Conservation (phyloP, 2,797 vertebrate genomes). For the Botia almorhae region DNA sequence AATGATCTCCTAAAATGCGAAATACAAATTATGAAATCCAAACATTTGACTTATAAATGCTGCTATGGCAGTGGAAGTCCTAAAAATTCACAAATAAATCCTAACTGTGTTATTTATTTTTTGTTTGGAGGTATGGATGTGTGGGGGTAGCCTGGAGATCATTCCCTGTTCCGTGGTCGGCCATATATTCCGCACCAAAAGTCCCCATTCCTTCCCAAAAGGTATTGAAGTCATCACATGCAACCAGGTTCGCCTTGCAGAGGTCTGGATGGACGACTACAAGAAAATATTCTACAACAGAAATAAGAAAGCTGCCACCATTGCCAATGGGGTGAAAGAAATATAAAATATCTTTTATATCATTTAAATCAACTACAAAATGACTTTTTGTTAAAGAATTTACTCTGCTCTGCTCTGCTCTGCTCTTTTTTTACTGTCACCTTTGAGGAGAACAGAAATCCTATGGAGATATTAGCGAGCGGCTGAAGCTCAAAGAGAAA, state of each 20-base stretch:
- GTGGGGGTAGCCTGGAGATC: slow-evolving; percentile 86
- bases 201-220: slow-evolving; percentile 83
- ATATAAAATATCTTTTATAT: neutral
- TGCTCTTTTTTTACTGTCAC: neutral
- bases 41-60: neutral
- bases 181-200: slow-evolving; percentile 84
- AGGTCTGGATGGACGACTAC: slow-evolving; percentile 89
- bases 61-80: neutral
- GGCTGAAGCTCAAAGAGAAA: slow-evolving; percentile 76
- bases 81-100: neutral
- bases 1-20: neutral
- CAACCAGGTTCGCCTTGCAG: slow-evolving; percentile 85
- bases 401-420: neutral
- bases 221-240: slow-evolving; percentile 74
- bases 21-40: neutral
- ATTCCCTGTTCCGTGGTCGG: slow-evolving; percentile 89
- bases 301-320: slow-evolving; percentile 76
- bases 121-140: slow-evolving; percentile 83
- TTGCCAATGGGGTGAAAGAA: slow-evolving; percentile 76
- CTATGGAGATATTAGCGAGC: slow-evolving; percentile 83
- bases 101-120: neutral
- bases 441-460: slow-evolving; percentile 73
- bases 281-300: slow-evolving; percentile 85
- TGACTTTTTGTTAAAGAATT: neutral
- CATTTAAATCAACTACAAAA: neutral